These are phyloP conservation scores for Rhysida immarginata DNA, from an alignment of 1,140 invertebrate genomes.

Conservation along the genomic window DNA sequence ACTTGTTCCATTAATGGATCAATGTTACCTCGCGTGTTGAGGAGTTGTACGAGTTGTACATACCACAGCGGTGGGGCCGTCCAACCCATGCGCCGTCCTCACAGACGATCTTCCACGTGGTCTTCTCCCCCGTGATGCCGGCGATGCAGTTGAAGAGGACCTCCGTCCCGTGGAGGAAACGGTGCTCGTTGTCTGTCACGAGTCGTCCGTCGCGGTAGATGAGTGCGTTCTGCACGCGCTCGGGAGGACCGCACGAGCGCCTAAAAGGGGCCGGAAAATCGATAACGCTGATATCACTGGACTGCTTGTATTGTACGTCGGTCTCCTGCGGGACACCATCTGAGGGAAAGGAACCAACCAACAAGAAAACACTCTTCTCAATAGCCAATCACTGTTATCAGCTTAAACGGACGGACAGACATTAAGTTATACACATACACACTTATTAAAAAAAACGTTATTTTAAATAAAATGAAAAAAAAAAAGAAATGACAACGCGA, in stretches of 20 bases:
- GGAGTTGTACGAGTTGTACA: constrained; percentile 15
- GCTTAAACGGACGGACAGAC: too few relatives aligned
- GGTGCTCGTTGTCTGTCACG: constrained; percentile 26
- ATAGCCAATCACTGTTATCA: too few relatives aligned
- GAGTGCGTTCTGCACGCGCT: constrained; percentile 47
- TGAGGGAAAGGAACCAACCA: not conserved
- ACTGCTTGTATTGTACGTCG: constrained; percentile 17
- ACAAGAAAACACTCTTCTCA: too few relatives aligned
- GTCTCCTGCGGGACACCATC: constrained; percentile 16
- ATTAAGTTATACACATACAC: too few relatives aligned
- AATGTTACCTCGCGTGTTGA: not conserved
- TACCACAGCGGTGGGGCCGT: constrained; percentile 53
- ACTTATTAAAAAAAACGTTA: too few relatives aligned
- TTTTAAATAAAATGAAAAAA: too few relatives aligned
- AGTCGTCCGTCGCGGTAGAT: constrained; percentile 45
- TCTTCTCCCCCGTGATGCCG: constrained; percentile 51
- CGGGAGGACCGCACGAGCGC: constrained; percentile 44
- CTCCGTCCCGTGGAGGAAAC: constrained; percentile 59
- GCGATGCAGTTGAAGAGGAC: constrained; percentile 64
- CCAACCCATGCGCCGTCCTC: constrained; percentile 68
- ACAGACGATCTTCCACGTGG: constrained; percentile 65
- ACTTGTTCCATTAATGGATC: not conserved
- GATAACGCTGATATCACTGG: constrained; percentile 33
- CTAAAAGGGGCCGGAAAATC: constrained; percentile 11
- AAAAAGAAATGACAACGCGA: too few relatives aligned